Evolutionary conservation across 1,140 invertebrate species (phyloP), one percentile per base, ranked within the genome.

Genomic region (Rhagoletis pomonella): DNA sequence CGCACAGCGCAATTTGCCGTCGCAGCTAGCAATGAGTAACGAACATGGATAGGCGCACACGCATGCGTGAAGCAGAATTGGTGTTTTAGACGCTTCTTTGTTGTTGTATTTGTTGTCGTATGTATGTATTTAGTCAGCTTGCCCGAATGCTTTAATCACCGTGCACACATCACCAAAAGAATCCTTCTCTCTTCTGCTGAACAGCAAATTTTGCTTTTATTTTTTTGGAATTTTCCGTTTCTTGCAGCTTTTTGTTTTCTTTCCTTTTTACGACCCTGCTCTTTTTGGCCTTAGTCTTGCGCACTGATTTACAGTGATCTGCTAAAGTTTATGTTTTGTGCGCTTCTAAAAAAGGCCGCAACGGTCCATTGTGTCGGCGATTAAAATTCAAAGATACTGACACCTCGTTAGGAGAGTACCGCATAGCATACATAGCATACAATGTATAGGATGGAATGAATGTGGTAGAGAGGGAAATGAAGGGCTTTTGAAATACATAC

Each of bases 341-440:
- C 73, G 73, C 73, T 55, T 81, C 73, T 55, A 81, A 50, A 81
- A 73, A 55, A 81, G 73, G 73, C 47, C 73, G 47, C 73, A 55
- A 55, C 19, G 73, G 73, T 81, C 73, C 90, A 91, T 91, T 91
- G 90, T 90, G 90, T 90, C 90, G 91, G 90, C 90, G 90, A 91
- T 91, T 91, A 91, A 89, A 91, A 91, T 91, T 90, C 90, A 90
- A 90, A 90, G 90, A 91, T 91, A 91, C 90, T 91, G 91, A 91
- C 90, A 91, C 90, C 90, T 91, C 91, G 90, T 91, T 87, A 87
- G 67, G 87, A 89, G 88, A 39, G 58, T 29, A 29, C 29, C 29
- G 29, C 84, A 87, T 64, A 55, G 89, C 73, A 89, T 12, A 87
- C 84, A 87, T 64, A 55, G 89, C 73, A 89, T 12, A 87, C 59